Conservation (phyloP, 2,797 vertebrate genomes). For the Galagoides demidoff region DNA sequence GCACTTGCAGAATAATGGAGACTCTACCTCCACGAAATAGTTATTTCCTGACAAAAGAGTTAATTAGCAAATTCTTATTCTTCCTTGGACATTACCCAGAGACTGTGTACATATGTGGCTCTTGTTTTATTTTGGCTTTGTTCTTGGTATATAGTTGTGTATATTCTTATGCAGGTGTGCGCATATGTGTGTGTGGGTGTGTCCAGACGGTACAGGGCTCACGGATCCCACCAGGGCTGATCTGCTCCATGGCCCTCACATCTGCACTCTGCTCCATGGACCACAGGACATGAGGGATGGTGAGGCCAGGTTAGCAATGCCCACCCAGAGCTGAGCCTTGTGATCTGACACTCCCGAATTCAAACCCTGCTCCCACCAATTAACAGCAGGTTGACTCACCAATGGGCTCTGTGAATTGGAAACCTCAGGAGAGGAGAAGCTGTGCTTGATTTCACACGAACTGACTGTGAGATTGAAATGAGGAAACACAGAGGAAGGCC, state of each 20-base stretch:
- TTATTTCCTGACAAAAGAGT: neutral
- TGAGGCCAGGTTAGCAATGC: rapidly evolving
- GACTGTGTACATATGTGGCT: neutral
- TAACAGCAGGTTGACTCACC: too few species aligned
- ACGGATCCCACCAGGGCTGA: neutral
- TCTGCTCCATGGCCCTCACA: too few species aligned
- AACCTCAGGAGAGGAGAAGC: neutral
- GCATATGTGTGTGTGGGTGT: neutral
- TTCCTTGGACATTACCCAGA: neutral
- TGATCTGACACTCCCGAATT: neutral
- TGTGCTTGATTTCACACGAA: rapidly evolving
- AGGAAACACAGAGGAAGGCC: rapidly evolving
- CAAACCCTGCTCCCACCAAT: neutral
- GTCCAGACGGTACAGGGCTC: too few species aligned
- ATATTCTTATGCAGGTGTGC: rapidly evolving
- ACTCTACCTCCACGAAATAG: neutral
- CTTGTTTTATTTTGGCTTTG: neutral
- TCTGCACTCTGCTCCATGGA: rapidly evolving
- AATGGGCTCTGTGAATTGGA: neutral
- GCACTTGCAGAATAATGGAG: rapidly evolving
- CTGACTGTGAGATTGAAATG: neutral
- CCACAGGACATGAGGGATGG: rapidly evolving
- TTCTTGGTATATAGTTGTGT: neutral
- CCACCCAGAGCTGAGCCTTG: neutral
- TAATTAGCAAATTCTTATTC: neutral